Percentiles rank a stretch among this genome's conserved stretches.
Conservation (phyloP, 2,113 vertebrate genomes). For the Nothoprocta perdicaria region DNA sequence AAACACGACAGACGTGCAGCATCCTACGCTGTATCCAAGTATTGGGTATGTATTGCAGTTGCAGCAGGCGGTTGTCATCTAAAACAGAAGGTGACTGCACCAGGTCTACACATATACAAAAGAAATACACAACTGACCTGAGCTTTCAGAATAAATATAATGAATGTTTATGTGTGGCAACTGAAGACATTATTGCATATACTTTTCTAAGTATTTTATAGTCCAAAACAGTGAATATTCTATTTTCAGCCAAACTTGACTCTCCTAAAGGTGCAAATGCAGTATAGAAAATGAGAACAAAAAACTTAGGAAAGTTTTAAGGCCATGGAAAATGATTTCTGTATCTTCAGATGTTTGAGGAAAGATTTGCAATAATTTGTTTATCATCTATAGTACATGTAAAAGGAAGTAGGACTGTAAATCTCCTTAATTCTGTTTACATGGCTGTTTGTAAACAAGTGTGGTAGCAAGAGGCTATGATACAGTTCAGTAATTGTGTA, state of each 20-base stretch:
- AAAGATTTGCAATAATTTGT: neutral
- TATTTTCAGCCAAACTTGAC: neutral
- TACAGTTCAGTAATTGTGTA: neutral
- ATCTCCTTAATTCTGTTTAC: neutral
- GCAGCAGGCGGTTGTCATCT: neutral
- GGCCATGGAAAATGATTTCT: neutral
- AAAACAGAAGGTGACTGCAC: neutral
- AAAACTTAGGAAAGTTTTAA: neutral
- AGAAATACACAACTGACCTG: neutral
- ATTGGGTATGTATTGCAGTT: neutral
- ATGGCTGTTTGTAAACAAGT: neutral
- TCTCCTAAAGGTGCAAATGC: neutral
- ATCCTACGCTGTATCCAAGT: neutral
- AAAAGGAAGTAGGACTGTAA: neutral
- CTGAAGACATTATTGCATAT: neutral
- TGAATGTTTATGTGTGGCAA: neutral
- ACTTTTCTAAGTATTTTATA: neutral
- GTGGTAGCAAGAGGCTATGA: neutral
- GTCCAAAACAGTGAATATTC: neutral
- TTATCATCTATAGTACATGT: neutral
- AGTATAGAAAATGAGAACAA: neutral
- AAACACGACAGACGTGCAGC: constrained; percentile 11
- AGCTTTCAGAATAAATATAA: neutral
- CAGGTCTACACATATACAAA: too few species aligned
- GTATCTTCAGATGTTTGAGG: neutral